Evolutionary conservation across 2,888 invertebrate genomes (phyloP).

Genomic region (Aphelenchoides bicaudatus): DNA sequence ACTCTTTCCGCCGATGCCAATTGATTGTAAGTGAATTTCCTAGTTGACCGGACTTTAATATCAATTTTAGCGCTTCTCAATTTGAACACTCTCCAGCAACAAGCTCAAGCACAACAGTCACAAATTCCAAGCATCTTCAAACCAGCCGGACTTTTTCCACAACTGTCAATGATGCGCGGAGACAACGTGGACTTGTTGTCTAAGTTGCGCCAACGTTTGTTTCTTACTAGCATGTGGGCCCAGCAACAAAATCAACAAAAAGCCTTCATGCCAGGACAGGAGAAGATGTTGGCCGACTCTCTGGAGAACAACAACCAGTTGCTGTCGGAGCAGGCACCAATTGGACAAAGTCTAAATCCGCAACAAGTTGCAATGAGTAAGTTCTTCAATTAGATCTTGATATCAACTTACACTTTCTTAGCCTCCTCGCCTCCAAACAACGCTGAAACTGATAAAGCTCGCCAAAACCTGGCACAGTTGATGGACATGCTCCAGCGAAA

Average conservation of each 20-base stretch:
- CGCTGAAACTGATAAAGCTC: too few relatives aligned
- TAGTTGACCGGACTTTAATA: neutral
- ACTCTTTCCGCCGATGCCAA: neutral
- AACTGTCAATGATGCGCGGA: constrained; percentile 14
- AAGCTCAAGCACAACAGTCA: neutral
- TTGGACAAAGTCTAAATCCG: too few relatives aligned
- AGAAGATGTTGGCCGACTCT: too few relatives aligned
- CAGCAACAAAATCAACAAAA: too few relatives aligned
- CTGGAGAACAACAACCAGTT: too few relatives aligned
- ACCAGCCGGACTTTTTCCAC: constrained; percentile 18
- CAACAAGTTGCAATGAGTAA: too few relatives aligned
- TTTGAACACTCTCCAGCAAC: neutral
- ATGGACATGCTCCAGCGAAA: constrained; percentile 7
- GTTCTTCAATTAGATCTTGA: too few relatives aligned
- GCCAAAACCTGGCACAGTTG: constrained; percentile 5
- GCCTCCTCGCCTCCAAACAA: too few relatives aligned
- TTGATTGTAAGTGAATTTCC: neutral
- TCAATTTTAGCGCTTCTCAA: constrained; percentile 7
- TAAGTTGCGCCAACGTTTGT: constrained; percentile 19
- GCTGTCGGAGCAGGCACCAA: too few relatives aligned
- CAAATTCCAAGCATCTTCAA: neutral
- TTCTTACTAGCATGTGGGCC: constrained; percentile 9
- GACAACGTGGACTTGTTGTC: constrained; percentile 17
- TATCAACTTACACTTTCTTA: too few relatives aligned
- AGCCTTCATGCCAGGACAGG: too few relatives aligned